These are phyloP conservation scores for Drosophila nr. medialis DNA, from an alignment of 2,888 invertebrate genomes.

Conservation along the genomic window DNA sequence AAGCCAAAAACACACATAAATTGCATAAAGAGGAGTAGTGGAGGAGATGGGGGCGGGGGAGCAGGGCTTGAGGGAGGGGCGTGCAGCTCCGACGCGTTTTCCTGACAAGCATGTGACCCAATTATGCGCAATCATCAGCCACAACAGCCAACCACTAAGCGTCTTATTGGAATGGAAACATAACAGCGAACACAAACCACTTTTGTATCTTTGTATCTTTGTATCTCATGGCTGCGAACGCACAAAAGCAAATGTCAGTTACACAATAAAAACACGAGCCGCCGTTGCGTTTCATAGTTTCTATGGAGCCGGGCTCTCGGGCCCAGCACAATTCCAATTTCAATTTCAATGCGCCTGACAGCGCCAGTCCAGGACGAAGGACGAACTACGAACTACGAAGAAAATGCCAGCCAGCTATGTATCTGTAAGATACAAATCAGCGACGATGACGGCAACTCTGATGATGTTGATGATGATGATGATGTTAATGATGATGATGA, in stretches of 20 bases:
- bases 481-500: conserved; percentile 4
- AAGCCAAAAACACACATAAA: conserved; percentile 7
- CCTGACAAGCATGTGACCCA: conserved; percentile 79
- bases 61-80: not conserved
- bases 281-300: conserved; percentile 37
- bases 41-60: not conserved
- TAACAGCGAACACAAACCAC: conserved; percentile 56
- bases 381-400: conserved; percentile 19
- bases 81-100: conserved; percentile 51
- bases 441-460: conserved; percentile 28
- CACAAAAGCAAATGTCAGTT: conserved; percentile 71
- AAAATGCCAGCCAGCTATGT: conserved; percentile 24
- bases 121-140: conserved; percentile 73
- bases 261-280: conserved; percentile 67
- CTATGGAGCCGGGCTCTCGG: conserved; percentile 27
- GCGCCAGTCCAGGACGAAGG: conserved; percentile 62
- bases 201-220: conserved; percentile 70
- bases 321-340: conserved; percentile 54
- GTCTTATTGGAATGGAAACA: conserved; percentile 57
- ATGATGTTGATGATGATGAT: conserved; percentile 30
- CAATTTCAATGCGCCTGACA: conserved; percentile 79
- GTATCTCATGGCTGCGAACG: conserved; percentile 44
- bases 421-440: conserved; percentile 64
- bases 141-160: conserved; percentile 25
- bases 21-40: conserved; percentile 16